These are phyloP conservation scores for Clinocottus analis DNA, from an alignment of 2,113 vertebrate species.

Conservation along the genomic window DNA sequence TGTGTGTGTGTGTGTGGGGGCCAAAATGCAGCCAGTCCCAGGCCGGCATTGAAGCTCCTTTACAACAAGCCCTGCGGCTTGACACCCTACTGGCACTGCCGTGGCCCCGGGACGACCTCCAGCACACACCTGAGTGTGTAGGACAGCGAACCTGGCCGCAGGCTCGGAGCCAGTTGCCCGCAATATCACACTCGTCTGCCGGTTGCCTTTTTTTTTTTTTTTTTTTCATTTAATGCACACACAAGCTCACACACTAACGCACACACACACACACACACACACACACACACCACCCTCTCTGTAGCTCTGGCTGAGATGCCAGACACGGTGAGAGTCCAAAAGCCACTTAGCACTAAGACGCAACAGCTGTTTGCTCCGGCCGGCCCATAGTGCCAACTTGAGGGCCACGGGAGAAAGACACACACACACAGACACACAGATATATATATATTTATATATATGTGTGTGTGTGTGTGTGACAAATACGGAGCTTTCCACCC, in stretches of 20 bases:
- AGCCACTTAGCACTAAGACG: conserved; percentile 72
- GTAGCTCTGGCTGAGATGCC: conserved; percentile 65
- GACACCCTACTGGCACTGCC: conserved; percentile 70
- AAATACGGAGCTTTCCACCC: conserved; percentile 59
- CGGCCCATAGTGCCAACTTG: conserved; percentile 55
- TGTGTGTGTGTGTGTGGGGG: no score
- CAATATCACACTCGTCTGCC: conserved; percentile 73
- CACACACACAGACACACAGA: conserved; percentile 5
- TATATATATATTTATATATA: background rate
- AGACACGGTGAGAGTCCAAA: conserved; percentile 71
- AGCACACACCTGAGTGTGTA: conserved; percentile 73
- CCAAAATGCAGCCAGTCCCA: conserved; percentile 39
- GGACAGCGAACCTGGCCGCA: conserved; percentile 61
- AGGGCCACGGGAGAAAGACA: conserved; percentile 47
- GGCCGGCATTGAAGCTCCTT: conserved; percentile 27
- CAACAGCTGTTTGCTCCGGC: conserved; percentile 75
- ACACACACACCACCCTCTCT: conserved; percentile 35
- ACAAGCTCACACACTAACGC: background rate
- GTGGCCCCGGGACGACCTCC: conserved; percentile 66
- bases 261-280: conserved; percentile 9
- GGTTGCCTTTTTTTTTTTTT: conserved; percentile 63
- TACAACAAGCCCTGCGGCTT: conserved; percentile 57
- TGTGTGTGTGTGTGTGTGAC: conserved; percentile 50
- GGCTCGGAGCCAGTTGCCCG: conserved; percentile 62
- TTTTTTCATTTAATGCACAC: conserved; percentile 47